Evolutionary conservation across 2,797 vertebrate species (phyloP).

Genomic region (Myripristis jacobus): DNA sequence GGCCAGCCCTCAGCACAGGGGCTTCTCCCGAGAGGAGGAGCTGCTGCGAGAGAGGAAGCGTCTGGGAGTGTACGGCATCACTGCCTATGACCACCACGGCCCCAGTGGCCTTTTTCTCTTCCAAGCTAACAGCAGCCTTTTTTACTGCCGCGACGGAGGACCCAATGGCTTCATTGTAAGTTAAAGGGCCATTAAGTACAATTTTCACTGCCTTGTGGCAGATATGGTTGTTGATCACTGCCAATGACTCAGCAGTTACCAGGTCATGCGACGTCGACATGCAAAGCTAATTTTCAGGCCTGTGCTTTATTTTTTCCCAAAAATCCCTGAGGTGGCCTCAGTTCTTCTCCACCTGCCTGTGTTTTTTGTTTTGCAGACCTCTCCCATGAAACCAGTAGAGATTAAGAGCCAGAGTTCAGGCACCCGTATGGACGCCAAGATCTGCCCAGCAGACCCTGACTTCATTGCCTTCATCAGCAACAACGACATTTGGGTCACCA

Average conservation of each 20-base stretch:
- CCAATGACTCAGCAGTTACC: neutral
- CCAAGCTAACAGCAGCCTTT: slow-evolving; percentile 97
- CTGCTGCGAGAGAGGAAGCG: slow-evolving; percentile 94
- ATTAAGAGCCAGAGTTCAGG: slow-evolving; percentile 93
- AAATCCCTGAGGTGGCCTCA: too few species aligned
- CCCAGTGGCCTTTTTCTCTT: slow-evolving; percentile 94
- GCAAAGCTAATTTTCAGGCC: neutral
- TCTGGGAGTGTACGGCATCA: slow-evolving; percentile 95
- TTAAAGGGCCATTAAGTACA: slow-evolving; percentile 21
- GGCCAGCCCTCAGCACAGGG: slow-evolving; percentile 92
- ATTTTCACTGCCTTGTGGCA: neutral
- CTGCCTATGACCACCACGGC: slow-evolving; percentile 93
- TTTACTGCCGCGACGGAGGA: slow-evolving; percentile 92
- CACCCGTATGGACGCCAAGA: slow-evolving; percentile 97
- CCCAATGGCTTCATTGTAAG: slow-evolving; percentile 93
- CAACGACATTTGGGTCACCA: slow-evolving; percentile 95
- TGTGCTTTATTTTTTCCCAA: neutral
- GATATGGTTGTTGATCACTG: neutral
- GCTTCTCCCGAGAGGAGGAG: slow-evolving; percentile 95
- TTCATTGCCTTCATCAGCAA: slow-evolving; percentile 96
- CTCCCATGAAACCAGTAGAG: slow-evolving; percentile 90
- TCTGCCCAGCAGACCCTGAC: slow-evolving; percentile 89
- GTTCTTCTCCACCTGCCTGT: neutral
- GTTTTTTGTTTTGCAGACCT: slow-evolving; percentile 71
- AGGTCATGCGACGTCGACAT: neutral